These are phyloP conservation scores for Strix aluco DNA, from an alignment of 2,113 vertebrate genomes.

Conservation along the genomic window DNA sequence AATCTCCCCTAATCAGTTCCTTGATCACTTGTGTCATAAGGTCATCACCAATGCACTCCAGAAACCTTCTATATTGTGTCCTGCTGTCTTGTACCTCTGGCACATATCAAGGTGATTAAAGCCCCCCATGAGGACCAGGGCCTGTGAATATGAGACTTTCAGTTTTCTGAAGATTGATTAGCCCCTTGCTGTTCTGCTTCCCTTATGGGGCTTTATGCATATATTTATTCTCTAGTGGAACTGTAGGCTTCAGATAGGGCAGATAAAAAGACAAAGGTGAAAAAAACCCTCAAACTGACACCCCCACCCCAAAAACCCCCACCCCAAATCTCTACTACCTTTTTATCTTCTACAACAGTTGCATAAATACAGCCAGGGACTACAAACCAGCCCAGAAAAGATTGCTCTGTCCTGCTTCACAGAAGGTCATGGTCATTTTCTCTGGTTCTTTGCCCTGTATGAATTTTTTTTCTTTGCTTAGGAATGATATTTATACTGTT, in stretches of 20 bases:
- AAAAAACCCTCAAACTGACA: background rate
- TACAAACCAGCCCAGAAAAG: background rate
- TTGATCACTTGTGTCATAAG: background rate
- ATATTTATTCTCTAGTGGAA: background rate
- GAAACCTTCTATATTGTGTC: background rate
- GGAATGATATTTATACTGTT: background rate
- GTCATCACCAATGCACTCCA: background rate
- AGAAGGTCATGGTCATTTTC: background rate
- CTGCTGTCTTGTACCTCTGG: background rate
- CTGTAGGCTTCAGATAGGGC: background rate
- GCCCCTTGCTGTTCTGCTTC: background rate
- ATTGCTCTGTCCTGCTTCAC: background rate
- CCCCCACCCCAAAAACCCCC: background rate
- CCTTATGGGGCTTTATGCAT: background rate
- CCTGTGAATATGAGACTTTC: background rate
- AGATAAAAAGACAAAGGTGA: background rate
- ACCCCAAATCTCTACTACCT: background rate
- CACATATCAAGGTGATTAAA: background rate
- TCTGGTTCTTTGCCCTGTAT: background rate
- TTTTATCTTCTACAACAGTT: background rate
- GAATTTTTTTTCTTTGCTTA: background rate
- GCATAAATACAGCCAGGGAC: background rate
- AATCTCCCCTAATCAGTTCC: background rate
- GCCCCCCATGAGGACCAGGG: background rate
- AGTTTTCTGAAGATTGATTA: background rate